A percentile compares a stretch with the other conserved stretches of the same genome.
Conservation (phyloP, 1,140 invertebrate genomes). For the Cyphomyrmex costatus region DNA sequence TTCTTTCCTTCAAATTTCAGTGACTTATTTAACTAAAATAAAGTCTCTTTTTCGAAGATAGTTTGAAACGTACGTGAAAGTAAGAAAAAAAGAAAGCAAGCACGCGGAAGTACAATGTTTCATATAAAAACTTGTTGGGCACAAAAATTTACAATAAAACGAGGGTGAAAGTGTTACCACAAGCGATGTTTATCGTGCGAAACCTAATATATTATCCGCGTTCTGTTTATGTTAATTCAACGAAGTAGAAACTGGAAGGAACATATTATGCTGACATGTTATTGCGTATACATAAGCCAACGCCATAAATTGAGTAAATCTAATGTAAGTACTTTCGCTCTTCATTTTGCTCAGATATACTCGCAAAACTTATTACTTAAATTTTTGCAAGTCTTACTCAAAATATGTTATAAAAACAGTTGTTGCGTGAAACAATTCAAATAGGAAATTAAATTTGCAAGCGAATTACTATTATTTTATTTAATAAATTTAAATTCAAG, state of each 20-base stretch:
- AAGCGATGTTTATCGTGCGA: slow-evolving; percentile 37
- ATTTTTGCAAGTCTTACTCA: background rate
- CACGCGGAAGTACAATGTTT: slow-evolving; percentile 16
- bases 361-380: too few relatives aligned
- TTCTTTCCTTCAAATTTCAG: background rate
- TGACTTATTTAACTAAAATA: slow-evolving; percentile 4
- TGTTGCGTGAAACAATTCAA: background rate
- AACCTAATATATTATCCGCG: slow-evolving; percentile 15
- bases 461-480: background rate
- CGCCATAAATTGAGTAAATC: slow-evolving; percentile 2
- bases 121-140: slow-evolving; percentile 22
- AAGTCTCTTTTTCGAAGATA: background rate
- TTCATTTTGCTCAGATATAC: background rate
- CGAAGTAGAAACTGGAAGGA: slow-evolving; percentile 34
- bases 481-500: background rate
- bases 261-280: slow-evolving; percentile 33
- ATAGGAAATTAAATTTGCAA: background rate
- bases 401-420: background rate
- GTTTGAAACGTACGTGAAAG: background rate
- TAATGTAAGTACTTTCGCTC: background rate
- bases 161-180: slow-evolving; percentile 31
- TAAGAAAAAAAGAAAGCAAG: background rate
- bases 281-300: slow-evolving; percentile 22
- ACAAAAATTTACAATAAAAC: slow-evolving; percentile 38
- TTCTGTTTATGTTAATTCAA: slow-evolving; percentile 46